phyloP scores from a whole-genome alignment of 2,113 vertebrate species.

The Trogon surrucura region DNA sequence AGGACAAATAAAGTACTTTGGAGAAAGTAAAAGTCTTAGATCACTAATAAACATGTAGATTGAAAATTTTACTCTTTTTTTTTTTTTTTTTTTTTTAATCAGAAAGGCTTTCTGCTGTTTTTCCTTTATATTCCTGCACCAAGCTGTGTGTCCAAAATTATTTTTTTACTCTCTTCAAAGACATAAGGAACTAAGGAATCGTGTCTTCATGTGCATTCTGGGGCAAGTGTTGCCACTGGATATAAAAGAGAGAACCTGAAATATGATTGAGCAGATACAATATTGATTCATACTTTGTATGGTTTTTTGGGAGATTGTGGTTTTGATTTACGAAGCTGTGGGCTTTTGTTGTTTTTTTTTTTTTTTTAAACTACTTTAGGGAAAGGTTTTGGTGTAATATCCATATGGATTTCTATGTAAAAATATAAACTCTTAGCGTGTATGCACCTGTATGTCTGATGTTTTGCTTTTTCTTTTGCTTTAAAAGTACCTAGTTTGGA shows the following conservation, averaged over 20 bases:
- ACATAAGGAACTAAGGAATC: not conserved
- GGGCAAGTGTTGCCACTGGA: not conserved
- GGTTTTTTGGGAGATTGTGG: not conserved
- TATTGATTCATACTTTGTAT: not conserved
- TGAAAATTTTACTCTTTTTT: not conserved
- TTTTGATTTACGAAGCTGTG: not conserved
- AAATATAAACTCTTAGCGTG: not conserved
- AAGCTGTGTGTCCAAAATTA: not conserved
- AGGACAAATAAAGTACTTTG: not conserved
- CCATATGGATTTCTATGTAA: not conserved
- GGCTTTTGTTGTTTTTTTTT: not conserved
- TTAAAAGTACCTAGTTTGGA: not conserved
- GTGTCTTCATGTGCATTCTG: not conserved
- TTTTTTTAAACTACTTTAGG: not conserved
- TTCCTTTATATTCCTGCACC: not conserved
- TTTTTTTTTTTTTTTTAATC: not conserved
- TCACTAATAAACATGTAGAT: not conserved
- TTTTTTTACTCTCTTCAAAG: not conserved
- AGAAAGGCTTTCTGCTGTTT: not conserved
- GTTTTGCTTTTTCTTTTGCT: conserved; percentile 10
- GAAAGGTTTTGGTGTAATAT: not conserved
- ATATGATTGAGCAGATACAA: not conserved
- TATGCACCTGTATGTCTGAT: not conserved
- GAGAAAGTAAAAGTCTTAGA: not conserved
- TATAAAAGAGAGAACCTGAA: not conserved